Evolutionary conservation across 2,113 vertebrate genomes (phyloP).

Genomic region (Atrichornis clamosus): DNA sequence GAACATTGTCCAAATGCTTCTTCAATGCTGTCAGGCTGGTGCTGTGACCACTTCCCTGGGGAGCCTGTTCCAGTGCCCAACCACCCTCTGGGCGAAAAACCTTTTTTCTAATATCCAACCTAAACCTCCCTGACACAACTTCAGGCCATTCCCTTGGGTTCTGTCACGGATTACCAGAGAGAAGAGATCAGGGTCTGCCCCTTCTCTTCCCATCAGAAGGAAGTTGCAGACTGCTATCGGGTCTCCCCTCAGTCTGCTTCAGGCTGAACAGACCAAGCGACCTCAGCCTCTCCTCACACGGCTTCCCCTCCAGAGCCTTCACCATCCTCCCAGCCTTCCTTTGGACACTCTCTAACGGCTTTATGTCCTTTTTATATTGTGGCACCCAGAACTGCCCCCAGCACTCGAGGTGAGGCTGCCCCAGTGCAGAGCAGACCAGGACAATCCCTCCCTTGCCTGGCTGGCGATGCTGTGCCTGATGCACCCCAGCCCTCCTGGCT

Average conservation of each 20-base stretch:
- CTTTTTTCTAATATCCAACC: neutral
- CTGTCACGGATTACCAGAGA: neutral
- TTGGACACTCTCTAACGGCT: neutral
- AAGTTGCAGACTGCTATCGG: neutral
- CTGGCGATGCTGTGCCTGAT: neutral
- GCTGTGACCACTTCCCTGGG: neutral
- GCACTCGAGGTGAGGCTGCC: rapidly evolving
- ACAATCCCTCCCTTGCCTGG: neutral
- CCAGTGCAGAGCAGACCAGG: neutral
- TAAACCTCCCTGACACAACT: neutral
- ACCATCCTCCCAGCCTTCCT: rapidly evolving
- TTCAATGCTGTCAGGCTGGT: neutral
- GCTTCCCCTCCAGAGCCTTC: neutral
- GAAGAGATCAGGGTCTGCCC: neutral
- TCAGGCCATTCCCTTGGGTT: neutral
- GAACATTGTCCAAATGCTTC: neutral
- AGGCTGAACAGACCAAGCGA: neutral
- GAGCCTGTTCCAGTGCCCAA: neutral
- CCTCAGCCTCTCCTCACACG: rapidly evolving
- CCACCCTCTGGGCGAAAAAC: neutral
- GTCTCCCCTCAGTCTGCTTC: neutral
- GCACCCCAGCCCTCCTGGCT: neutral
- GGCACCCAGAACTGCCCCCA: neutral
- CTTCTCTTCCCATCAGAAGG: neutral
- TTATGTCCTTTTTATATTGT: neutral